phyloP scores from a whole-genome alignment of 2,888 invertebrate genomes.

The Abrostola tripartita region DNA sequence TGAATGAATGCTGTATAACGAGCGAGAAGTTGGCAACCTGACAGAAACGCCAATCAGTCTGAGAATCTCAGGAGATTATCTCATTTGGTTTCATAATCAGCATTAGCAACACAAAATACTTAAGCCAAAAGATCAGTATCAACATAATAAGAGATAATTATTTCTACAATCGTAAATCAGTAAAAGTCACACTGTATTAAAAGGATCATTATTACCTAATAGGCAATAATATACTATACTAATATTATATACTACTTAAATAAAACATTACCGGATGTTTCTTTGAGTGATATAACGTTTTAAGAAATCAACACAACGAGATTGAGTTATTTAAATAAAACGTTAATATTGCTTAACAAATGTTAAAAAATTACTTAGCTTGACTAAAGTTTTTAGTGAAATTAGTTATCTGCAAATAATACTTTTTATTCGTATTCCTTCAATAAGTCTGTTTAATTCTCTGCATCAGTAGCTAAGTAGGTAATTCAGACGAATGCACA shows the following conservation, averaged over 20 bases:
- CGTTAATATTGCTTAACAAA: slow-evolving; percentile 26
- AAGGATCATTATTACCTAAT: slow-evolving; percentile 61
- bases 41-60: slow-evolving; percentile 24
- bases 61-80: slow-evolving; percentile 22
- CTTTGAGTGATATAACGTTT: slow-evolving; percentile 46
- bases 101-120: slow-evolving; percentile 23
- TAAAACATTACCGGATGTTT: slow-evolving; percentile 48
- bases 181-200: slow-evolving; percentile 57
- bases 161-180: slow-evolving; percentile 49
- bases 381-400: background rate
- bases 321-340: slow-evolving; percentile 39
- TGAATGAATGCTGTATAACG: slow-evolving; percentile 47
- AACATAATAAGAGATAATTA: slow-evolving; percentile 45
- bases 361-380: slow-evolving; percentile 10
- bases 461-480: background rate
- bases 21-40: slow-evolving; percentile 38
- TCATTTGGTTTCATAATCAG: slow-evolving; percentile 27
- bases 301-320: slow-evolving; percentile 31
- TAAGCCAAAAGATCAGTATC: slow-evolving; percentile 38
- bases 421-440: slow-evolving; percentile 1
- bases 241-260: too few species aligned
- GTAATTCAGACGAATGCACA: slow-evolving; percentile 5
- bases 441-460: background rate
- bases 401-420: background rate
- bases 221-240: slow-evolving; percentile 57